Evolutionary conservation across 2,797 vertebrate genomes (phyloP), one percentile per base, ranked within the genome.

Genomic region (Epinephelus malabaricus): DNA sequence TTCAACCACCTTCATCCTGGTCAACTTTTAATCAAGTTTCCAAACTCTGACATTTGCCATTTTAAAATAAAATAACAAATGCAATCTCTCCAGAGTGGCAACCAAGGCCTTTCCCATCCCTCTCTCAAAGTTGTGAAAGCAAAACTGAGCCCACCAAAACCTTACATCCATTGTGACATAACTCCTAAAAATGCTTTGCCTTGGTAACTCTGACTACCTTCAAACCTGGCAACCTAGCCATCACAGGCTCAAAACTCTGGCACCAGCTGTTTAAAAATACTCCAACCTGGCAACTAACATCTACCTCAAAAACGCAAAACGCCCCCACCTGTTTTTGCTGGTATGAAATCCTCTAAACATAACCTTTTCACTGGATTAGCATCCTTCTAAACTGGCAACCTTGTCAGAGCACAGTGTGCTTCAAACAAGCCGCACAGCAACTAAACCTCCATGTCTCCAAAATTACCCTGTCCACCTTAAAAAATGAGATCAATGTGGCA

Each of bases 331-430:
- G 69, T 23, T 53, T 74, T 19, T 54, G n/a, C 58, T 45, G n/a
- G 61, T 34, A 17, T 12, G 8, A 60, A 51, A 68, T 54, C 47
- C 5, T 56, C 19, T 12, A 40, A 71, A 67, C 53, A 8, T 2
- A 15, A 62, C 0, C 62, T 2, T 66, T 68, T 14, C 55, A 56
- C 58, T 14, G 73, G 56, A 67, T 84, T 68, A 58, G 38, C 38
- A 65, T 30, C 10, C 6, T 19, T 72, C 56, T 13, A 71, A 82
- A 30, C 72, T 53, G 62, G 45, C 72, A 70, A 55, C 55, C 63
- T 18, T 6, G 21, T 69, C 46, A 12, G 53, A 23, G 66, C 17
- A 3, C 81, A 51, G 55, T 0, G 17, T 55, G 65, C 54, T 75
- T 65, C 55, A 58, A 63, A 72, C 21, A 13, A 27, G 30, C 56